phyloP scores from a whole-genome alignment of 1,140 invertebrate genomes.

The Cotesia chilonis region DNA sequence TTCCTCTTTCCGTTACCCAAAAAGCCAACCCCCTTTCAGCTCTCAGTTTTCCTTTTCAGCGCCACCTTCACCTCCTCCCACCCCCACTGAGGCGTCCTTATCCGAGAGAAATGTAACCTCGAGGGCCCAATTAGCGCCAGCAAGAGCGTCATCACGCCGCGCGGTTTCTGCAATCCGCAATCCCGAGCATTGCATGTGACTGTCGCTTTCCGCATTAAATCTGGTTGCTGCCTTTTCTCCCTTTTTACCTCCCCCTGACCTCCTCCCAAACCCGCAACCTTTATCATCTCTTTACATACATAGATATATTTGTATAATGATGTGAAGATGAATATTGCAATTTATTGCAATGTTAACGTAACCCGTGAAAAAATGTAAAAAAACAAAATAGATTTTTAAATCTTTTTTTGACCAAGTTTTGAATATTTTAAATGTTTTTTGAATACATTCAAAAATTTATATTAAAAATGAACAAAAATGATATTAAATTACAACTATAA shows the following conservation, averaged over 20 bases:
- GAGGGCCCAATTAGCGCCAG: constrained; percentile 65
- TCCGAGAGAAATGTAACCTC: constrained; percentile 54
- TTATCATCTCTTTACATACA: not conserved
- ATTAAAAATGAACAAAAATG: no score
- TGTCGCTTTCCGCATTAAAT: constrained; percentile 57
- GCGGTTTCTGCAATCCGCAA: constrained; percentile 58
- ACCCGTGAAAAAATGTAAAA: no score
- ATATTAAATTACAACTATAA: no score
- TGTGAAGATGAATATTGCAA: no score
- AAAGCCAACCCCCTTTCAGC: constrained; percentile 28
- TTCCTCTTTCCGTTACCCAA: constrained; percentile 33
- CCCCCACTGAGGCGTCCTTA: constrained; percentile 33
- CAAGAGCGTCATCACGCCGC: constrained; percentile 63
- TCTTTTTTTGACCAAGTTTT: no score
- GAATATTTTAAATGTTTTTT: no score
- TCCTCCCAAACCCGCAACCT: not conserved
- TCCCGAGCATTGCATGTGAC: constrained; percentile 46
- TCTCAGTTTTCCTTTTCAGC: constrained; percentile 26
- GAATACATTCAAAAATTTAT: no score
- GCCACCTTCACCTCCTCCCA: not conserved
- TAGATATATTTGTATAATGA: not conserved
- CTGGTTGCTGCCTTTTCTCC: constrained; percentile 5
- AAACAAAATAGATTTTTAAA: no score
- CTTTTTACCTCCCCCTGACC: constrained; percentile 18
- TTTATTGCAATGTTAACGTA: no score